phyloP scores from a whole-genome alignment of 2,113 vertebrate species.

The Peromyscus californicus region DNA sequence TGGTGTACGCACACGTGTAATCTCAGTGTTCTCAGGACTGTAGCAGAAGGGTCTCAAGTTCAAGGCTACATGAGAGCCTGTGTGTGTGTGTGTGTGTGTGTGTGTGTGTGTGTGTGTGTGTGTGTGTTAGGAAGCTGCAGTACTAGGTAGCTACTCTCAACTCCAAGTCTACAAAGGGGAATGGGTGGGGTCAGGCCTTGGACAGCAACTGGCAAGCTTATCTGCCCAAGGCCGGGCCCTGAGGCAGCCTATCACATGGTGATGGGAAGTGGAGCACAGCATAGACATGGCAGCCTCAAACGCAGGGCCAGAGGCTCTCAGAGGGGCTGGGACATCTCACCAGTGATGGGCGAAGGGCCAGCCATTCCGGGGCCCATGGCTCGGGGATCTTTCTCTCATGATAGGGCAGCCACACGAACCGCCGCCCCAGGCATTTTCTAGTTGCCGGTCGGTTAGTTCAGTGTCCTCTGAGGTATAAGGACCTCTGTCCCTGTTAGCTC shows the following conservation, averaged over 20 bases:
- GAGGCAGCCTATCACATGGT: neutral
- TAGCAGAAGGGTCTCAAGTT: neutral
- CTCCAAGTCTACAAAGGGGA: neutral
- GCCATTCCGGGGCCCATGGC: neutral
- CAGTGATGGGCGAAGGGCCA: neutral
- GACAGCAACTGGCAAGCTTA: slow-evolving; percentile 1
- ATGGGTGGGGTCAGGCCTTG: slow-evolving; percentile 28
- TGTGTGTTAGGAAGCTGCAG: neutral
- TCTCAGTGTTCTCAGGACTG: neutral
- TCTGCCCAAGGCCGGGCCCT: neutral
- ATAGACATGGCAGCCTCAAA: neutral
- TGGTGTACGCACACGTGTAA: neutral
- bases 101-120: too few species aligned
- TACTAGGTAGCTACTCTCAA: neutral
- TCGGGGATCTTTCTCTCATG: neutral
- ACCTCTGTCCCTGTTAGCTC: neutral
- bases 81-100: neutral
- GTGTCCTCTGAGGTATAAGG: neutral
- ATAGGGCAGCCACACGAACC: neutral
- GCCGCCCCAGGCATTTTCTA: neutral
- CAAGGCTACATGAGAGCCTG: neutral
- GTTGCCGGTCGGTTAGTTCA: neutral
- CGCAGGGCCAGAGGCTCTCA: neutral
- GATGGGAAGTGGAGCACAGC: neutral
- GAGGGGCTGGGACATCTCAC: neutral